Evolutionary conservation across 2,797 vertebrate species (phyloP).

Genomic region (Microctenopoma lineatum): DNA sequence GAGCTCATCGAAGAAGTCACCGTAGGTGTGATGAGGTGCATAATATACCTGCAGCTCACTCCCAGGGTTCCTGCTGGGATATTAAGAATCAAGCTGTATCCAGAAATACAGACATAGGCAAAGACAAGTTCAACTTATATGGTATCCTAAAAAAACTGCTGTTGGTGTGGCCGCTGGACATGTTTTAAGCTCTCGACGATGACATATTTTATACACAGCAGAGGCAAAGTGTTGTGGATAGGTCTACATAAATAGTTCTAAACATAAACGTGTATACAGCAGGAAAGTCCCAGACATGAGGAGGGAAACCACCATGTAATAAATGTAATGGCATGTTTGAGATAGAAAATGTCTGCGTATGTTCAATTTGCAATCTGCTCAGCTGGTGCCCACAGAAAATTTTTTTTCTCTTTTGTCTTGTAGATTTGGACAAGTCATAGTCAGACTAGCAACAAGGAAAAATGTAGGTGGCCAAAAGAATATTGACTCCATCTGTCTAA

Average conservation of each 20-base stretch:
- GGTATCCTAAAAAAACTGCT: background rate
- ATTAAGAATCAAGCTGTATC: background rate
- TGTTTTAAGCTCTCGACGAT: too few relatives aligned
- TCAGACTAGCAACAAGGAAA: constrained; percentile 10
- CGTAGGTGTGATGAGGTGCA: constrained; percentile 89
- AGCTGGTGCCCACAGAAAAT: background rate
- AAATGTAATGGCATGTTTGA: background rate
- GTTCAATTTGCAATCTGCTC: background rate
- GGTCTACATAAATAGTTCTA: constrained; percentile 10
- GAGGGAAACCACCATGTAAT: background rate
- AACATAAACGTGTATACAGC: constrained; percentile 20
- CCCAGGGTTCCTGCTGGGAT: constrained; percentile 82
- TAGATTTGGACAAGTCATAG: constrained; percentile 22
- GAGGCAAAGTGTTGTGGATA: background rate
- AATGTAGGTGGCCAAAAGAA: constrained; percentile 47
- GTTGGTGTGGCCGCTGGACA: too few relatives aligned
- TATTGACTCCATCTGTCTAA: constrained; percentile 42
- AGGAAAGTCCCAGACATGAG: background rate
- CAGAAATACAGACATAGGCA: background rate
- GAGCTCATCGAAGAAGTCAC: constrained; percentile 93
- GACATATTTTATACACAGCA: too few relatives aligned
- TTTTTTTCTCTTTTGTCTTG: constrained; percentile 20
- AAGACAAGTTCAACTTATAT: background rate
- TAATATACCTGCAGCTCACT: constrained; percentile 95
- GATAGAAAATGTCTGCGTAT: background rate